Percentiles rank a stretch among this genome's conserved stretches.
Conservation (phyloP, 2,113 vertebrate species). For the Erpornis zantholeuca region DNA sequence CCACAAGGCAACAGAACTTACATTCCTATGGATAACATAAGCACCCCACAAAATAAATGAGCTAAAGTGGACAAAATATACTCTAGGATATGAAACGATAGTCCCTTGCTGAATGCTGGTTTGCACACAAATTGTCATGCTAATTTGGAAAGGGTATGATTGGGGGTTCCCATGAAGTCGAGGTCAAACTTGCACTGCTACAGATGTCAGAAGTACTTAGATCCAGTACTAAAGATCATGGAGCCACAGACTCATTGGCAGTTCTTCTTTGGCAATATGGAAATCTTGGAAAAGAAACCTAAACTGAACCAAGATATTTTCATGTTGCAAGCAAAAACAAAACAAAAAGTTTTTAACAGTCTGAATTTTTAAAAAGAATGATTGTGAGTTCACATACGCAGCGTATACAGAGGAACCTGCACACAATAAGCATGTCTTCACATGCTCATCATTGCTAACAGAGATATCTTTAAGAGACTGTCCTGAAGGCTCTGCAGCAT, state of each 20-base stretch:
- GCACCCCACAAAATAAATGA: not conserved
- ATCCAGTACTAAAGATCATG: not conserved
- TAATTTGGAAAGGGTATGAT: not conserved
- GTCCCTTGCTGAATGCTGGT: not conserved
- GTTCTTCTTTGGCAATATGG: not conserved
- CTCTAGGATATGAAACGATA: not conserved
- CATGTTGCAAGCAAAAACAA: not conserved
- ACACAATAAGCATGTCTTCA: not conserved
- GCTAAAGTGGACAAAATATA: not conserved
- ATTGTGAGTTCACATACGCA: not conserved
- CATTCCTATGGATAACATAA: not conserved
- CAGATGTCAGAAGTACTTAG: not conserved
- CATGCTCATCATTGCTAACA: not conserved
- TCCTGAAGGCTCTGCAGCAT: not conserved
- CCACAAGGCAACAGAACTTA: not conserved
- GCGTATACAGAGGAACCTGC: not conserved
- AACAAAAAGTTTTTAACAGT: not conserved
- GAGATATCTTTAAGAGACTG: not conserved
- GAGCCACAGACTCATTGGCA: not conserved
- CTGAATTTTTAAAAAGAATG: not conserved
- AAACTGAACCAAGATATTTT: not conserved
- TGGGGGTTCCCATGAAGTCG: not conserved
- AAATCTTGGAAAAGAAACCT: constrained; percentile 2
- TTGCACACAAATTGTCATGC: not conserved
- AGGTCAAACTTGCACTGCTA: not conserved